phyloP scores from a whole-genome alignment of 2,113 vertebrate genomes.

The Urocynchramus pylzowi region DNA sequence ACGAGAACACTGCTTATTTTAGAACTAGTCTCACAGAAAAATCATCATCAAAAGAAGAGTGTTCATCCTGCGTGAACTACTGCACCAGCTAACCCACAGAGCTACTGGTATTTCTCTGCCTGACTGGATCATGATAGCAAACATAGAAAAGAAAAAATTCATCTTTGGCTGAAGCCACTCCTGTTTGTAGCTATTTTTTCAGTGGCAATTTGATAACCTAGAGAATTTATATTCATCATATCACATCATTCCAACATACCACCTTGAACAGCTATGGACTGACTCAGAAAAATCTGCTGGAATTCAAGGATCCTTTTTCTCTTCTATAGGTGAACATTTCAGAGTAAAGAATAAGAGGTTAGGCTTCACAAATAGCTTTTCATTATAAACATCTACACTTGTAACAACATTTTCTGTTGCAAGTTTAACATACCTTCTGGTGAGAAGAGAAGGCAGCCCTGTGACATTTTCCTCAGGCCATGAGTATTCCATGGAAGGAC shows the following conservation, averaged over 20 bases:
- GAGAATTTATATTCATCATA: background rate
- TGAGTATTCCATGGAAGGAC: conserved; percentile 53
- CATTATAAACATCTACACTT: background rate
- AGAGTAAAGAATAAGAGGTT: background rate
- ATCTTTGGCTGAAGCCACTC: background rate
- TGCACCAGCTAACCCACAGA: background rate
- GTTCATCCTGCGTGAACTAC: background rate
- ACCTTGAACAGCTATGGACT: background rate
- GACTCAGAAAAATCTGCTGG: background rate
- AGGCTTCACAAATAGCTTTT: conserved; percentile 3
- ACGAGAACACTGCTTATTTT: background rate
- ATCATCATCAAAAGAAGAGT: background rate
- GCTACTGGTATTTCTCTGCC: background rate
- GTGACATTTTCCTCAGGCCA: conserved; percentile 59
- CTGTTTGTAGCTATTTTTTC: background rate
- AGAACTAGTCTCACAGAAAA: background rate
- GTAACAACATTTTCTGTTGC: background rate
- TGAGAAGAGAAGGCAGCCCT: conserved; percentile 58
- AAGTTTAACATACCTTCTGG: conserved; percentile 56
- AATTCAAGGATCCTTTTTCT: background rate
- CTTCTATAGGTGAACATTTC: background rate
- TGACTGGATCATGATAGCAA: background rate
- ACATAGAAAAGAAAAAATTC: background rate
- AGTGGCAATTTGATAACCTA: background rate
- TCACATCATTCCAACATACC: background rate